Conservation (phyloP, 2,797 vertebrate genomes). For the Telmatherina bonti region DNA sequence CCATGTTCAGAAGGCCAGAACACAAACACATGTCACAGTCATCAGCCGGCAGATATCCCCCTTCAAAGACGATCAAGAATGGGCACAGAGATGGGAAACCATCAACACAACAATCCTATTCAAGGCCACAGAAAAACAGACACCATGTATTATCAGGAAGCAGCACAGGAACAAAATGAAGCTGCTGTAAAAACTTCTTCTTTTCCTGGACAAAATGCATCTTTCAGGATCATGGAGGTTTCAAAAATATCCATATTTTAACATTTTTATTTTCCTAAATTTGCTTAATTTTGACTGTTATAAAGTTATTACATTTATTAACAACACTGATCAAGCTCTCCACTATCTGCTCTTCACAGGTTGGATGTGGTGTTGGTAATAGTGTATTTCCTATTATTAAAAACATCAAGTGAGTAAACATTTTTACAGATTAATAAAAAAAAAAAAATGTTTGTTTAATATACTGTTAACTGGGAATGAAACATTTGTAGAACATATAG, state of each 20-base stretch:
- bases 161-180: constrained; percentile 31
- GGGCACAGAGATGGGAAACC: constrained; percentile 16
- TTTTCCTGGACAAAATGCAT: constrained; percentile 87
- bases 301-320: constrained; percentile 10
- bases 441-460: not conserved
- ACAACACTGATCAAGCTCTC: not conserved
- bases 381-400: constrained; percentile 92
- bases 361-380: constrained; percentile 94
- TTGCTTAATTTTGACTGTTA: not conserved
- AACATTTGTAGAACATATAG: not conserved
- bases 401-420: constrained; percentile 84
- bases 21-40: constrained; percentile 12
- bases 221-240: constrained; percentile 91
- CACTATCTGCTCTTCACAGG: constrained; percentile 78
- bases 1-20: constrained; percentile 33
- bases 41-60: constrained; percentile 4
- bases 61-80: constrained; percentile 14
- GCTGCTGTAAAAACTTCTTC: constrained; percentile 22
- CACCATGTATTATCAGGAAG: constrained; percentile 17
- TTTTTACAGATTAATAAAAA: not conserved
- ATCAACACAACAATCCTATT: constrained; percentile 20
- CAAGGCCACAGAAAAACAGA: constrained; percentile 29
- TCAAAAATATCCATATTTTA: constrained; percentile 14
- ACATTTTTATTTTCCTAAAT: not conserved
- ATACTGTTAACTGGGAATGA: not conserved